Evolutionary conservation across 2,797 vertebrate genomes (phyloP).

Genomic region (Nannoperca australis): DNA sequence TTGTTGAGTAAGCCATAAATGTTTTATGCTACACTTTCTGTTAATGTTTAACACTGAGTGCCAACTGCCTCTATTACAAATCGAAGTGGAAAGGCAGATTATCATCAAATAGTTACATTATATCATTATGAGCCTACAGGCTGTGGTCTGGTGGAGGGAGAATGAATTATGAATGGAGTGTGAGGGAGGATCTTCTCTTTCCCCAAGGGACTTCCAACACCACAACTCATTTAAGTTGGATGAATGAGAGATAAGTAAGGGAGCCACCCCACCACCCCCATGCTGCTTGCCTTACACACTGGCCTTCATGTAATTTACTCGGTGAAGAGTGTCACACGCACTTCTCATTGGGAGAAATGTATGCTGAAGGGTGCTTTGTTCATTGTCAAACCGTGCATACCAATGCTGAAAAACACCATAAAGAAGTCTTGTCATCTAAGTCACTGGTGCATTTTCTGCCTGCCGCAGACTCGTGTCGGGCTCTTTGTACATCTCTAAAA

Average conservation of each 20-base stretch:
- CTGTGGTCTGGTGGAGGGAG: constrained; percentile 81
- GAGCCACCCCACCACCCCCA: constrained; percentile 17
- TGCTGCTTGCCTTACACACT: constrained; percentile 57
- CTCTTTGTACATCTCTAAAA: constrained; percentile 81
- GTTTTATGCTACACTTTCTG: constrained; percentile 79
- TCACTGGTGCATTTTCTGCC: constrained; percentile 80
- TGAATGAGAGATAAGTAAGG: constrained; percentile 78
- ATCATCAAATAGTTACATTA: constrained; percentile 84
- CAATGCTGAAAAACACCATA: constrained; percentile 74
- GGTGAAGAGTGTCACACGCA: constrained; percentile 57
- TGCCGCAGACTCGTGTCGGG: constrained; percentile 67
- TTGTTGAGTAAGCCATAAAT: constrained; percentile 76
- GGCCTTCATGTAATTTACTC: constrained; percentile 76
- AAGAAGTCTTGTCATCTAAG: constrained; percentile 80
- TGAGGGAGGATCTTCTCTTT: constrained; percentile 75
- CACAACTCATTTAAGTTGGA: constrained; percentile 83
- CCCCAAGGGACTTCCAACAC: constrained; percentile 76
- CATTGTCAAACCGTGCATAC: constrained; percentile 80
- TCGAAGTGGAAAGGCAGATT: constrained; percentile 83
- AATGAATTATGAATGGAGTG: constrained; percentile 87
- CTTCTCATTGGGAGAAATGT: constrained; percentile 68
- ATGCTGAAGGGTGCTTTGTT: constrained; percentile 81
- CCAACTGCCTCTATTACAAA: constrained; percentile 80
- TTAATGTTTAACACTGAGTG: constrained; percentile 79
- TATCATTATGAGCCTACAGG: constrained; percentile 83